These are phyloP conservation scores for Molorchus minor DNA, from an alignment of 2,888 invertebrate genomes.

Conservation along the genomic window DNA sequence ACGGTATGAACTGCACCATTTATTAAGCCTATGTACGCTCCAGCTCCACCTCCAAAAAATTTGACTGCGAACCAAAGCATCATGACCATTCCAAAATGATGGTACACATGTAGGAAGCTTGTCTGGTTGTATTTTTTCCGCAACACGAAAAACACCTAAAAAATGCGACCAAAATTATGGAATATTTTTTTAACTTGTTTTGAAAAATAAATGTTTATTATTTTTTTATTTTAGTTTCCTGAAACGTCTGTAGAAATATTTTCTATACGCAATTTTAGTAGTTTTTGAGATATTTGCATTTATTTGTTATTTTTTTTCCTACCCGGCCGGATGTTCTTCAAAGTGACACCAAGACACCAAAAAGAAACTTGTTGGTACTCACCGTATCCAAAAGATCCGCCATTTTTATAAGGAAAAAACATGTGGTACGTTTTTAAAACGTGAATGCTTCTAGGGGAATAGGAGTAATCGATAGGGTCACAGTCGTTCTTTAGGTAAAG, in stretches of 20 bases:
- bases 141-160: constrained; percentile 86
- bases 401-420: constrained; percentile 77
- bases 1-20: constrained; percentile 82
- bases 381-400: constrained; percentile 80
- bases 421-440: constrained; percentile 69
- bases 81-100: constrained; percentile 95
- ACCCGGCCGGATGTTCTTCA: too few relatives aligned
- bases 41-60: constrained; percentile 78
- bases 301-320: too few relatives aligned
- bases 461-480: constrained; percentile 74
- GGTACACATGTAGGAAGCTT: constrained; percentile 90
- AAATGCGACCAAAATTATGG: too few relatives aligned
- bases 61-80: constrained; percentile 93
- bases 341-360: too few relatives aligned
- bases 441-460: constrained; percentile 69
- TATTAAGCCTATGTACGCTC: constrained; percentile 74
- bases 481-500: constrained; percentile 61
- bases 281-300: neutral
- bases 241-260: too few relatives aligned
- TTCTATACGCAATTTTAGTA: too few relatives aligned
- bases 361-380: too few relatives aligned
- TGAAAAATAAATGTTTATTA: too few relatives aligned
- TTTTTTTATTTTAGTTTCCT: too few relatives aligned
- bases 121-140: constrained; percentile 91
- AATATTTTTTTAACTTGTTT: too few relatives aligned